Conservation (phyloP, 2,113 vertebrate genomes). For the Synodontis membranacea region DNA sequence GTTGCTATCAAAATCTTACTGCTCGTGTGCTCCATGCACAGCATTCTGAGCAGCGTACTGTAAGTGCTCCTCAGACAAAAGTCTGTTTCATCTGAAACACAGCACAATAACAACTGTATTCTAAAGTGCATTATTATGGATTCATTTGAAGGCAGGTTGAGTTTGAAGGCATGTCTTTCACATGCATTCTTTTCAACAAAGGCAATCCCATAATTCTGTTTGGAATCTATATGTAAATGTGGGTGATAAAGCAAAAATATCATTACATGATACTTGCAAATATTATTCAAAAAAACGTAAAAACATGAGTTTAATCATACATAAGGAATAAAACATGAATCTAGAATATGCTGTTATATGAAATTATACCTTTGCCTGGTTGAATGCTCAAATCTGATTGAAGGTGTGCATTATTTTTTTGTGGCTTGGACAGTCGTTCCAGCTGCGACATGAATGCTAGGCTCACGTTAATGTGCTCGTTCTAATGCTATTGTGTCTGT, state of each 20-base stretch:
- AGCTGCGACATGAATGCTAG: not conserved
- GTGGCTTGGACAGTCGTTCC: not conserved
- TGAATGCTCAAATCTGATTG: not conserved
- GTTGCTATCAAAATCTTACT: not conserved
- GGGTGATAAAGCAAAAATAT: not conserved
- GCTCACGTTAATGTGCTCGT: not conserved
- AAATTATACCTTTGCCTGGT: not conserved
- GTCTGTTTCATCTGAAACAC: not conserved
- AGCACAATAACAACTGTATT: not conserved
- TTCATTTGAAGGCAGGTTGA: not conserved
- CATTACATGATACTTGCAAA: no score
- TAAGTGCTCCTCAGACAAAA: not conserved
- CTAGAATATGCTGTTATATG: not conserved
- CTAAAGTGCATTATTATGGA: not conserved
- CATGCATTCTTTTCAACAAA: not conserved
- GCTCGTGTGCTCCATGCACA: not conserved
- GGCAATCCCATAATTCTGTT: not conserved
- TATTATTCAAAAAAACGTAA: no score
- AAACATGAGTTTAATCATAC: not conserved
- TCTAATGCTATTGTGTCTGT: not conserved
- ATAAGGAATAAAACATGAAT: not conserved
- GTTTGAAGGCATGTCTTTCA: not conserved
- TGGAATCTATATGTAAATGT: not conserved
- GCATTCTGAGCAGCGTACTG: not conserved
- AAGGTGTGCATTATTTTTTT: not conserved